phyloP scores from a whole-genome alignment of 2,888 invertebrate species.

The Ganaspis brasiliensis region DNA sequence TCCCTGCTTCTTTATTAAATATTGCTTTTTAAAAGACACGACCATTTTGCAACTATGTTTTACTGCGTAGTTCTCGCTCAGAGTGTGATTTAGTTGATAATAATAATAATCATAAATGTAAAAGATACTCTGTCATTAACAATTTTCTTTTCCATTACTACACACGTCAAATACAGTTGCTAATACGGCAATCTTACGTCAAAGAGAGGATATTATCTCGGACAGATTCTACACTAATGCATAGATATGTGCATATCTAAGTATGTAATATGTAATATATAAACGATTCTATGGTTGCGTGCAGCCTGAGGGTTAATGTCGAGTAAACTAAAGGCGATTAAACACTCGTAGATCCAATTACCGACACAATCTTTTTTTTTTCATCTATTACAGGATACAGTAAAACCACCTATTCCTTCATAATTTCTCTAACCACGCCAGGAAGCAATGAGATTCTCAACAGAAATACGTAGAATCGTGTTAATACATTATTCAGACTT shows the following conservation, averaged over 20 bases:
- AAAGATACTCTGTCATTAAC: conserved; percentile 21
- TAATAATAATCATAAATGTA: conserved; percentile 5
- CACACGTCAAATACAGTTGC: neutral
- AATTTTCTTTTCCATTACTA: conserved; percentile 26
- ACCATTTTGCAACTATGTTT: too few species aligned
- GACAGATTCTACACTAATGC: conserved; percentile 30
- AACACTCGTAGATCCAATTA: conserved; percentile 36
- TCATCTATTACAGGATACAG: conserved; percentile 1
- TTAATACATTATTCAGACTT: conserved; percentile 13
- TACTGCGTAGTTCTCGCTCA: too few species aligned
- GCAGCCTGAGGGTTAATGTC: conserved; percentile 16
- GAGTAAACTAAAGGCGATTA: conserved; percentile 30
- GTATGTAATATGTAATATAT: conserved; percentile 11
- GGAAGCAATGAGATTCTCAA: neutral
- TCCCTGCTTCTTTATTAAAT: too few species aligned
- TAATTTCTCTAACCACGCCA: neutral
- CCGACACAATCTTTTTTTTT: conserved; percentile 26
- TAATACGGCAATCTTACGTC: conserved; percentile 31
- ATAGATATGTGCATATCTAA: conserved; percentile 10
- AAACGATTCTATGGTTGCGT: conserved; percentile 16
- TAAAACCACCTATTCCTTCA: conserved; percentile 2
- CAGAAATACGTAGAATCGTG: neutral
- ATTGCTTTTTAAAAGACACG: too few species aligned
- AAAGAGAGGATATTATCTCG: conserved; percentile 16
- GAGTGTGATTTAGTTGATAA: too few species aligned